These are phyloP conservation scores for Papilio polyxenes DNA, from an alignment of 1,140 invertebrate genomes.

Conservation along the genomic window DNA sequence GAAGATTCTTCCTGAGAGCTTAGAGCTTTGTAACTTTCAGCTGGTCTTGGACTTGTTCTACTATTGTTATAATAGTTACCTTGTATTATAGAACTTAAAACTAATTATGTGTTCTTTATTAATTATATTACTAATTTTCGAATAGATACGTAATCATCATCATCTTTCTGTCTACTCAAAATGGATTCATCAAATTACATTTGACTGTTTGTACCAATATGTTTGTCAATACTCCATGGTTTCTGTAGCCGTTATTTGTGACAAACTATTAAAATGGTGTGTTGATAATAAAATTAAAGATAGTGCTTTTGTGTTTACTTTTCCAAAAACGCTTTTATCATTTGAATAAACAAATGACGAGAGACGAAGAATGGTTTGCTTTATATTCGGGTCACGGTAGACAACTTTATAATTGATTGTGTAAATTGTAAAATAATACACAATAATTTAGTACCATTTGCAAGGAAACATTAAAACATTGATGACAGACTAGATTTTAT, in stretches of 20 bases:
- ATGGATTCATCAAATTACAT: too few relatives aligned
- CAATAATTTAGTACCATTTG: neutral
- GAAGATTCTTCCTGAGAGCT: neutral
- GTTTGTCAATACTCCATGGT: neutral
- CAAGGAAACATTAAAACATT: neutral
- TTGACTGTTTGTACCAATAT: neutral
- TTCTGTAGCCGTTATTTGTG: neutral
- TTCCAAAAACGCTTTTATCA: neutral
- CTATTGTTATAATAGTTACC: too few relatives aligned
- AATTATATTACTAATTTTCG: too few relatives aligned
- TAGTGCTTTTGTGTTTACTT: neutral
- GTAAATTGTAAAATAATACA: neutral
- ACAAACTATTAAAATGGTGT: neutral
- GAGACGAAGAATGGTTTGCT: constrained; percentile 13
- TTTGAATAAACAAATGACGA: constrained; percentile 8
- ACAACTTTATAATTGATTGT: constrained; percentile 35
- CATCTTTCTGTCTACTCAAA: too few relatives aligned
- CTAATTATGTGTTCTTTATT: too few relatives aligned
- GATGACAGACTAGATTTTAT: neutral
- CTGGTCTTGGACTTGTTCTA: too few relatives aligned
- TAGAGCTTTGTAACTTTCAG: neutral
- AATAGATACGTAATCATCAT: too few relatives aligned
- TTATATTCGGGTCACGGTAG: constrained; percentile 25
- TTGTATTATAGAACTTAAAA: too few relatives aligned
- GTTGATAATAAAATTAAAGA: constrained; percentile 5